These are phyloP conservation scores for Melanaphis sacchari DNA, from an alignment of 1,140 invertebrate species.

Conservation along the genomic window DNA sequence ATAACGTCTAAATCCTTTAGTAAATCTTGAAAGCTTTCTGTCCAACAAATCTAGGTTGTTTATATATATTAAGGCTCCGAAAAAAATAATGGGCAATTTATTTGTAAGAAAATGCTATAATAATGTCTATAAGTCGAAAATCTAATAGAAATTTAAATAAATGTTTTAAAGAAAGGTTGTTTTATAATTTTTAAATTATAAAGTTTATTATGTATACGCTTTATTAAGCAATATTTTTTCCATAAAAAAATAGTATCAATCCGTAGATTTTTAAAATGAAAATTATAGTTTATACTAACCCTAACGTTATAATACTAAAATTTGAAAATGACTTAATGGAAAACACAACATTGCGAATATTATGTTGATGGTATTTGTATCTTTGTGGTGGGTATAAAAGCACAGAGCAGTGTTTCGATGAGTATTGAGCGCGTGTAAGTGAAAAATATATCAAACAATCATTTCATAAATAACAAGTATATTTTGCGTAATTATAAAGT, in stretches of 20 bases:
- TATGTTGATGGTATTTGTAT: too few species aligned
- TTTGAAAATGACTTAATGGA: too few species aligned
- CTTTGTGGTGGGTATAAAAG: too few species aligned
- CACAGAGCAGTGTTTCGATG: background rate
- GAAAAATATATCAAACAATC: background rate
- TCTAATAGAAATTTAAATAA: background rate
- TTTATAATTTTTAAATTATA: background rate
- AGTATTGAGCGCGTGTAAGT: background rate
- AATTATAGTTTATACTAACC: background rate
- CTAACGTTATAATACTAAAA: background rate
- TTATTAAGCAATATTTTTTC: background rate
- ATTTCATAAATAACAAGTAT: background rate
- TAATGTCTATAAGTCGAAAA: background rate
- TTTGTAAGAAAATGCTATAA: background rate
- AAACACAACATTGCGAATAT: too few species aligned
- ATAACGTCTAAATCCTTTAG: slow-evolving; percentile 24
- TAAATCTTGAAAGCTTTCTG: slow-evolving; percentile 38
- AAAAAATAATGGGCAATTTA: slow-evolving; percentile 11
- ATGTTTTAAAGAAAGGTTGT: background rate
- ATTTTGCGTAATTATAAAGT: too few species aligned
- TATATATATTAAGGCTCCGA: slow-evolving; percentile 10
- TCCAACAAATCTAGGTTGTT: background rate
- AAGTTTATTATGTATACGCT: background rate
- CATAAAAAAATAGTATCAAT: background rate
- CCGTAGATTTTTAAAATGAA: background rate